Conservation (phyloP, 2,888 invertebrate genomes). For the Ormia ochracea region DNA sequence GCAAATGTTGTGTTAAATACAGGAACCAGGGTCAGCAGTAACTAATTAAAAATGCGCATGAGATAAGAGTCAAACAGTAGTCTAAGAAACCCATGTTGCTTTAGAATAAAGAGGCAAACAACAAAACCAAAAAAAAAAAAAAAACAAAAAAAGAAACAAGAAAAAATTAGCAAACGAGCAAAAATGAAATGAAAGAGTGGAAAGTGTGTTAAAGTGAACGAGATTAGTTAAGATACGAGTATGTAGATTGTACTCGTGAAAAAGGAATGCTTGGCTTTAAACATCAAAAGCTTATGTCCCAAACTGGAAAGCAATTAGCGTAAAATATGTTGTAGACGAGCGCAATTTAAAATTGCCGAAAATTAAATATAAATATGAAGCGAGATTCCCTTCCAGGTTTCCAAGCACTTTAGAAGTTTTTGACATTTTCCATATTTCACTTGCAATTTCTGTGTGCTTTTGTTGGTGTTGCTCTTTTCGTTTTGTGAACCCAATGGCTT, state of each 20-base stretch:
- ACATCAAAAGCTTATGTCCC: slow-evolving; percentile 41
- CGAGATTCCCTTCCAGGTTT: slow-evolving; percentile 43
- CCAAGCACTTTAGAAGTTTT: slow-evolving; percentile 22
- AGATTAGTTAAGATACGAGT: slow-evolving; percentile 24
- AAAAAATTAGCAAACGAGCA: neutral
- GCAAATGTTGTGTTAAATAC: slow-evolving; percentile 59
- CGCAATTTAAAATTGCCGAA: neutral
- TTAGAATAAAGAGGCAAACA: neutral
- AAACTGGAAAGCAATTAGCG: slow-evolving; percentile 27
- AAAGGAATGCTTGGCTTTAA: neutral
- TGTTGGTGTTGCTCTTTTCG: slow-evolving; percentile 38
- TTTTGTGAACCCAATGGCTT: slow-evolving; percentile 62
- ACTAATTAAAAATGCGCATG: slow-evolving; percentile 65
- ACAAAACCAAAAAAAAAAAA: no score
- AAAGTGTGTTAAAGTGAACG: slow-evolving; percentile 34
- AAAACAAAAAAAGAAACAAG: no score
- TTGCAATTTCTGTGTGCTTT: slow-evolving; percentile 29
- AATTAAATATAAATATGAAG: neutral
- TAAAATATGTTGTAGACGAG: neutral
- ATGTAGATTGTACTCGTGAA: no score
- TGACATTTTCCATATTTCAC: slow-evolving; percentile 60
- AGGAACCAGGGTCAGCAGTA: slow-evolving; percentile 64
- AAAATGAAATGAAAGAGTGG: neutral
- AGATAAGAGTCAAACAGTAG: slow-evolving; percentile 29
- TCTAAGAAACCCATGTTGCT: slow-evolving; percentile 35